Evolutionary conservation across 2,797 vertebrate species (phyloP), one percentile per base, ranked within the genome.

Genomic region (Anniella stebbinsi): DNA sequence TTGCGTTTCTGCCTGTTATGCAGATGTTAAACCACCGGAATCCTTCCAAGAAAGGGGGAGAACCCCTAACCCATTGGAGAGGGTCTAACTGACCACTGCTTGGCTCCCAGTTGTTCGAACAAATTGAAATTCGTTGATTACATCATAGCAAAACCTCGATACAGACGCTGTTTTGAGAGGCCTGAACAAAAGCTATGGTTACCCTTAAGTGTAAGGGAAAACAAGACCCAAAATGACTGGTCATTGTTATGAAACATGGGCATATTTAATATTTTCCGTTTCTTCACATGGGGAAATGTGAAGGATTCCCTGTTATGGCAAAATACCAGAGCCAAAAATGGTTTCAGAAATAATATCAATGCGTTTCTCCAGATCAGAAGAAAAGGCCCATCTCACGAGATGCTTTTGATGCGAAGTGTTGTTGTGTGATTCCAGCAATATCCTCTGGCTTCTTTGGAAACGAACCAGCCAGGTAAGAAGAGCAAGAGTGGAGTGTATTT

Each of bases 381-480:
- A 12, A 17, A 69, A 67, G 18, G 45, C 41, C 10, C 23, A 36
- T 33, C 54, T 69, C n/a, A 54, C 17, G 25, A 41, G 17, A 69
- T 36, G 73, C n/a, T 17, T 25, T 41, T 28, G 88, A 80, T 86
- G 67, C 18, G 2, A 78, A 72, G 54, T 5, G 30, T 57, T 69
- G 41, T 30, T 4, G 1, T 80, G 66, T 33, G 7, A 28, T 86
- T 45, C 23, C 45, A 63, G 83, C 30, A 21, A 60, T 80, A 21
- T 45, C 60, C 45, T 54, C 36, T 30, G n/a, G 36, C n/a, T 60
- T 48, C 38, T 80, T 63, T 38, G 33, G 36, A 88, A 76, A 67
- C 45, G 48, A 28, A 28, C 66, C 63, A 84, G 54, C 23, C 80
- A 84, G 72, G 88, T 78, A 77, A 84, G 81, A 69, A 76, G n/a